Conservation (phyloP, 2,888 invertebrate species). For the Encarsia formosa region DNA sequence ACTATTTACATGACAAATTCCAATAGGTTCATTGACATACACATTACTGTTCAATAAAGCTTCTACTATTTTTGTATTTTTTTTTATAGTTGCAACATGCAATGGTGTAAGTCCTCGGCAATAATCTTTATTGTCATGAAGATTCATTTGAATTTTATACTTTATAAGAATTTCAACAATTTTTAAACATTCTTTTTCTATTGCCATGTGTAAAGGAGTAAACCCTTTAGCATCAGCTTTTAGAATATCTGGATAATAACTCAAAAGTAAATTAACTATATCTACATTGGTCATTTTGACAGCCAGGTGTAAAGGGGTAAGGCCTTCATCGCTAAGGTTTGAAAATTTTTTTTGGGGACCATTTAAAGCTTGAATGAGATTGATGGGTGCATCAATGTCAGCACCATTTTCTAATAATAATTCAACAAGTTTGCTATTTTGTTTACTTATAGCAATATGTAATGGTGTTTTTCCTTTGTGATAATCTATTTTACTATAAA, state of each 20-base stretch:
- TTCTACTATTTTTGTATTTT: slow-evolving; percentile 1
- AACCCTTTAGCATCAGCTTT: too few relatives aligned
- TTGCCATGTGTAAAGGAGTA: slow-evolving; percentile 11
- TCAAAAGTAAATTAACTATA: too few relatives aligned
- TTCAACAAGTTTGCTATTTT: background rate
- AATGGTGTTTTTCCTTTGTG: slow-evolving; percentile 8
- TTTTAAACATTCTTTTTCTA: background rate
- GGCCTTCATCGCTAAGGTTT: too few relatives aligned
- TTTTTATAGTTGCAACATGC: slow-evolving; percentile 18
- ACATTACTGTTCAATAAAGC: slow-evolving; percentile 12
- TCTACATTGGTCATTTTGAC: too few relatives aligned
- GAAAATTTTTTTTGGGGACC: too few relatives aligned
- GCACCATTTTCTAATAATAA: slow-evolving; percentile 12
- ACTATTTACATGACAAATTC: background rate
- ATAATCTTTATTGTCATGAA: background rate
- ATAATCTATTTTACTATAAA: background rate
- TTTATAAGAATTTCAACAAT: background rate
- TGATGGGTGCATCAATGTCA: slow-evolving; percentile 4
- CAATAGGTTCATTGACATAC: slow-evolving; percentile 12
- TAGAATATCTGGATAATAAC: too few relatives aligned
- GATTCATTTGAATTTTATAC: background rate
- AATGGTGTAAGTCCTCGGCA: slow-evolving; percentile 6
- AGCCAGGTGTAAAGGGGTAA: too few relatives aligned
- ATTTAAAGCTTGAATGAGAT: too few relatives aligned
- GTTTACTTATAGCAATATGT: slow-evolving; percentile 18